Base-by-base conservation (phyloP, 1,140 invertebrate species). In the Drosophila littoralis region DNA sequence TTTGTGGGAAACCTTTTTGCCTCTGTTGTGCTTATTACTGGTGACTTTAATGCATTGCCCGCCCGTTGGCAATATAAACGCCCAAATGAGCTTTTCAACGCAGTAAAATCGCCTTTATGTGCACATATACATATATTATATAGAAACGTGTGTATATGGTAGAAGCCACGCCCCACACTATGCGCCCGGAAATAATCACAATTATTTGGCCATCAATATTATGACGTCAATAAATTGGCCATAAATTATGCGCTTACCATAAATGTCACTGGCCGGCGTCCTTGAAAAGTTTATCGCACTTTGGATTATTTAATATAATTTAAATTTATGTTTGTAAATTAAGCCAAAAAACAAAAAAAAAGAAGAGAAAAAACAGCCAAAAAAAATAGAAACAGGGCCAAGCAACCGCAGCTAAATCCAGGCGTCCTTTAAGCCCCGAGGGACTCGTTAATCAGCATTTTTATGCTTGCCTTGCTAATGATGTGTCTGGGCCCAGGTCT, bases 201-300 rank as follows among this genome's bases (percentile, higher is more conserved):
- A 88, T 88, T 88, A 88, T 88, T 89, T 84, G 84, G 74, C 84
- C 77, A 89, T 88, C 84, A 88, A 88, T 88, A 88, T 83, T 89
- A 88, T 77, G 59, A 61, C 76, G 72, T 66, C 83, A 70, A 86
- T 86, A 89, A 83, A 83, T 76, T 46, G 71, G 42, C 77, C 28
- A 89, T 88, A 89, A 88, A 89, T 84, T 81, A 83, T 75, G 40
- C 55, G 28, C 55, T 45, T 28, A 80, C 57, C 89, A 88, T 88
- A 88, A 86, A 83, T 86, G 76, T 84, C 73, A 75, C 63, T 83
- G 66, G 42, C 12, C 72, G 36, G 65, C 74, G 80, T 84, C 83
- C 83, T 89, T 88, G 80, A 82, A 80, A 61, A 59, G 55, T 70
- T 58, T 59, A 32, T 54, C 64, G 55, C 48, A 43, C 32, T 63